These are phyloP conservation scores for Crocodylus rhombifer DNA, from an alignment of 2,797 vertebrate genomes.

Conservation along the genomic window DNA sequence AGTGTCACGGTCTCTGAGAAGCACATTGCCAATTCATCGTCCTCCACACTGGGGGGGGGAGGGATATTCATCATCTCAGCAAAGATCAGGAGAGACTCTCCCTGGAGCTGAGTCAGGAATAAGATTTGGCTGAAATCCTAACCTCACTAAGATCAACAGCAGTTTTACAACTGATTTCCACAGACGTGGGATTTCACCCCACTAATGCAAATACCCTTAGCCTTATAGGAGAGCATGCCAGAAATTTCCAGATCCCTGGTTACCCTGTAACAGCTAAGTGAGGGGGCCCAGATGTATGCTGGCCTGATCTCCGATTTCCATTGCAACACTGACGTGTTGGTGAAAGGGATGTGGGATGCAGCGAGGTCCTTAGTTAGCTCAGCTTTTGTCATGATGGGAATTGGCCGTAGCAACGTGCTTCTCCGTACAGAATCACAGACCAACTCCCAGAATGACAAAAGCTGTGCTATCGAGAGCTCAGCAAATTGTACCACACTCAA, in stretches of 20 bases:
- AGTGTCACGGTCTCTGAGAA: accelerated
- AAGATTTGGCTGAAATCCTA: neutral
- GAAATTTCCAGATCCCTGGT: neutral
- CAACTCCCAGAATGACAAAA: neutral
- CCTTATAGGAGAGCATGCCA: neutral
- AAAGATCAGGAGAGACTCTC: neutral
- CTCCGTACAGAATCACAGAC: neutral
- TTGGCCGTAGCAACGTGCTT: neutral
- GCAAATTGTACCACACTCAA: accelerated
- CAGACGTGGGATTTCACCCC: neutral
- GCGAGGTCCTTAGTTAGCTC: neutral
- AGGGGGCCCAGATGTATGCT: neutral
- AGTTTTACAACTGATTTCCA: neutral
- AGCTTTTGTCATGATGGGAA: too few species aligned
- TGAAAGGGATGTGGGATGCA: neutral
- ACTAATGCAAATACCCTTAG: neutral
- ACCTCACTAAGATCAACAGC: neutral
- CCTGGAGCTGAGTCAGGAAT: neutral
- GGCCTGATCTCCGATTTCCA: neutral
- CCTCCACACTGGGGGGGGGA: neutral
- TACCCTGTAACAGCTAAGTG: neutral
- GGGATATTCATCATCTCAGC: neutral
- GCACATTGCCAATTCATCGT: neutral
- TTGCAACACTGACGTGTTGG: neutral
- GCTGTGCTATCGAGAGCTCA: neutral